These are phyloP conservation scores for Gymnosoma rotundatum DNA, from an alignment of 2,888 invertebrate species.

Conservation along the genomic window DNA sequence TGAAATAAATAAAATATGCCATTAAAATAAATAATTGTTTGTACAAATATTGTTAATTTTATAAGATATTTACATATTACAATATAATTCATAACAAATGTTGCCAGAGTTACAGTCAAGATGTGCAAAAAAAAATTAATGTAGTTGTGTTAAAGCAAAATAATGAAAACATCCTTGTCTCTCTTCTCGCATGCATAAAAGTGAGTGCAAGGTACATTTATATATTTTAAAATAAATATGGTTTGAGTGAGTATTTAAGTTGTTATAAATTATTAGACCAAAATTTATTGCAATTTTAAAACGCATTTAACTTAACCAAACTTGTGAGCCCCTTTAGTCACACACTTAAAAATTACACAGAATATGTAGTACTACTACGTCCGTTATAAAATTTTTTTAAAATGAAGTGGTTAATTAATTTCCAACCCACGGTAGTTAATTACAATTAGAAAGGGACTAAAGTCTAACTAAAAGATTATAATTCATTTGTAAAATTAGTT, in stretches of 20 bases:
- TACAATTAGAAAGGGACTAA: no score
- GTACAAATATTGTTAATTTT: background rate
- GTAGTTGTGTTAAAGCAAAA: constrained; percentile 19
- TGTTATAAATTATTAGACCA: background rate
- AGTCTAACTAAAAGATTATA: no score
- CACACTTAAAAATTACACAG: background rate
- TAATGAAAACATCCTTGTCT: constrained; percentile 39
- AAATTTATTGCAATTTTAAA: no score
- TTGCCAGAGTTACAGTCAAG: constrained; percentile 21
- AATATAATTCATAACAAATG: constrained; percentile 23
- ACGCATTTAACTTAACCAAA: no score
- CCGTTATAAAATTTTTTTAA: no score
- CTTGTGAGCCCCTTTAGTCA: no score
- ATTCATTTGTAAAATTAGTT: no score
- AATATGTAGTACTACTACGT: background rate
- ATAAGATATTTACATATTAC: background rate
- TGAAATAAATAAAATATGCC: background rate
- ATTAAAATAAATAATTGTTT: background rate
- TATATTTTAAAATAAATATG: no score
- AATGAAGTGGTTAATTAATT: no score
- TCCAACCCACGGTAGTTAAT: no score
- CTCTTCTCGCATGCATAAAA: constrained; percentile 40
- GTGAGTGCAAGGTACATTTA: constrained; percentile 25
- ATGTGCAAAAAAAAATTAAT: constrained; percentile 62
- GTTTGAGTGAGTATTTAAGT: constrained; percentile 22